phyloP scores from a whole-genome alignment of 2,888 invertebrate species.

The Lasioglossum villosulum region DNA sequence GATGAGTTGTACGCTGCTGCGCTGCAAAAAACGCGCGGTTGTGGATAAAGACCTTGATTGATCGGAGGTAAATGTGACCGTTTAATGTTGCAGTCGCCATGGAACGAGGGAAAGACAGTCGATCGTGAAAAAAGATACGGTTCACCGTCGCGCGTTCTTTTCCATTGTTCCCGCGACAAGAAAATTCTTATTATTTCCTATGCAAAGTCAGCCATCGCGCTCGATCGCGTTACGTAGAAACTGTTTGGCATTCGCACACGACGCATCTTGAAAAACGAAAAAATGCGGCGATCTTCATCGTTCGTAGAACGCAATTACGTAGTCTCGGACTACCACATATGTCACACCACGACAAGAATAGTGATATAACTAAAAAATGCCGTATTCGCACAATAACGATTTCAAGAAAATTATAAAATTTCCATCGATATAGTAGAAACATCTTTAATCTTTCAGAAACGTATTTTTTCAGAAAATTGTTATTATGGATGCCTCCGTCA shows the following conservation, averaged over 20 bases:
- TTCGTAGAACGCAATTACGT: not conserved
- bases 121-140: conserved; percentile 59
- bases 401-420: no score
- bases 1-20: conserved; percentile 64
- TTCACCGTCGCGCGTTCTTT: conserved; percentile 31
- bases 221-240: conserved; percentile 46
- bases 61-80: conserved; percentile 69
- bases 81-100: conserved; percentile 50
- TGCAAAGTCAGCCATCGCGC: conserved; percentile 35
- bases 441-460: no score
- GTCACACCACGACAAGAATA: no score
- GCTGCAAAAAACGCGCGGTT: conserved; percentile 62
- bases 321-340: no score
- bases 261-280: conserved; percentile 6
- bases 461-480: no score
- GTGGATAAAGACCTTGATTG: conserved; percentile 71
- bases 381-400: no score
- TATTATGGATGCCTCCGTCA: no score
- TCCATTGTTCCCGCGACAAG: conserved; percentile 45
- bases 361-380: no score
- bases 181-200: conserved; percentile 44
- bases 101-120: conserved; percentile 49
- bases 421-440: no score
- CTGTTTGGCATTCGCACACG: conserved; percentile 17
- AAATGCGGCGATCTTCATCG: not conserved